Evolutionary conservation across 2,888 invertebrate genomes (phyloP), one percentile per base, ranked within the genome.

Genomic region (Mythimna pallens): DNA sequence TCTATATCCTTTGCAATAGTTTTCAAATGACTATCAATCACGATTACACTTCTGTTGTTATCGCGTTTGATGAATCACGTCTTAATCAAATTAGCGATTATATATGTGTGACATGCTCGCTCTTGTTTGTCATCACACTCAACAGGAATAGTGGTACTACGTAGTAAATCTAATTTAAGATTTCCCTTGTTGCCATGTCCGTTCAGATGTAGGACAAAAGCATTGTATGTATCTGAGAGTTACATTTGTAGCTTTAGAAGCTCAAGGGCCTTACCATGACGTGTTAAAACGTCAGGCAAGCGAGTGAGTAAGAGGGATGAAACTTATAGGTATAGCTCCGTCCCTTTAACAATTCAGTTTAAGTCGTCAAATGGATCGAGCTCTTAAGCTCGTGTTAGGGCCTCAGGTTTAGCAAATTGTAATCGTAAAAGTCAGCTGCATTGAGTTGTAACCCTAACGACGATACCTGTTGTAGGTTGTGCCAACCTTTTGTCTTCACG

Each of bases 61-160:
- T 80, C 73, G 63, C 54, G 20, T 64, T 65, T 50, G 43, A 69
- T 85, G 85, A 85, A 80, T 82, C 80, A 85, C 70, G 72, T 78
- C 65, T 55, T 83, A 78, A 83, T 84, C 73, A 70, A 81, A 79
- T 81, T 73, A 67, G 71, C 76, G 72, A 81, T 81, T 76, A 75
- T 62, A 62, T 71, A 54, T 58, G 55, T 70, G 70, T 40, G 30
- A 70, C 71, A 63, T 70, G 52, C 43, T 9, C 20, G 25, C 40
- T 55, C 25, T 64, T 55, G 30, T 72, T 76, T 76, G 67, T 68
- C 73, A 72, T 70, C 70, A 66, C 36, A 55, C n/a, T 78, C 43
- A 63, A 54, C 30, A 66, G 14, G 58, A 52, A 47, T 65, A 47
- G 47, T 47, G 17, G 47, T 20, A 17, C 17, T 47, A 47, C 47